Conservation (phyloP, 2,888 invertebrate genomes). For the Epirrhoe alternata region DNA sequence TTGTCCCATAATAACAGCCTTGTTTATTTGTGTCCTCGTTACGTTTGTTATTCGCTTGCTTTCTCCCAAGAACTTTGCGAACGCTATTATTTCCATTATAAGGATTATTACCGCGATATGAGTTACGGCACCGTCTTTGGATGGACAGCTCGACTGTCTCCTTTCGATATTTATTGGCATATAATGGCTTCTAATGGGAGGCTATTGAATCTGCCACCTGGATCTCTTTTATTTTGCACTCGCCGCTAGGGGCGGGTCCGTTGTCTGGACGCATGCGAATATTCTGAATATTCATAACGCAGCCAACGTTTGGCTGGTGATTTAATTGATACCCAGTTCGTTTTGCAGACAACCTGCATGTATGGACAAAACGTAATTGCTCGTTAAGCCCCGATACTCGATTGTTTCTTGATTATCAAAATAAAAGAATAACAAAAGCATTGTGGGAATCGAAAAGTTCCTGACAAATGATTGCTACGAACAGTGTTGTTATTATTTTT, state of each 20-base stretch:
- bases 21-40: conserved; percentile 41
- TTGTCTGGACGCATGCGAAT: conserved; percentile 66
- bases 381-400: conserved; percentile 77
- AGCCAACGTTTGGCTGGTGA: conserved; percentile 62
- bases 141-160: conserved; percentile 75
- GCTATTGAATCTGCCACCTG: conserved; percentile 82
- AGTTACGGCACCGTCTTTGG: conserved; percentile 73
- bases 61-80: conserved; percentile 50
- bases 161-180: conserved; percentile 79
- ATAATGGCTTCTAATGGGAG: conserved; percentile 83
- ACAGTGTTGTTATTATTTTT: conserved; percentile 40
- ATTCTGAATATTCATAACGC: conserved; percentile 81
- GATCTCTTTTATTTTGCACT: conserved; percentile 72
- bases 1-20: conserved; percentile 38
- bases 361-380: conserved; percentile 79
- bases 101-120: conserved; percentile 72
- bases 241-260: conserved; percentile 57
- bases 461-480: conserved; percentile 56
- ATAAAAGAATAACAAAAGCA: conserved; percentile 61
- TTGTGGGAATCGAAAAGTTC: conserved; percentile 59
- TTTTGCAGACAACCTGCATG: conserved; percentile 59
- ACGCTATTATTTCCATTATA: conserved; percentile 69
- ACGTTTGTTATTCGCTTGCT: conserved; percentile 48
- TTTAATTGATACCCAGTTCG: conserved; percentile 74
- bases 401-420: conserved; percentile 80